Conservation (phyloP, 2,888 invertebrate species). For the Orthosia gothica region DNA sequence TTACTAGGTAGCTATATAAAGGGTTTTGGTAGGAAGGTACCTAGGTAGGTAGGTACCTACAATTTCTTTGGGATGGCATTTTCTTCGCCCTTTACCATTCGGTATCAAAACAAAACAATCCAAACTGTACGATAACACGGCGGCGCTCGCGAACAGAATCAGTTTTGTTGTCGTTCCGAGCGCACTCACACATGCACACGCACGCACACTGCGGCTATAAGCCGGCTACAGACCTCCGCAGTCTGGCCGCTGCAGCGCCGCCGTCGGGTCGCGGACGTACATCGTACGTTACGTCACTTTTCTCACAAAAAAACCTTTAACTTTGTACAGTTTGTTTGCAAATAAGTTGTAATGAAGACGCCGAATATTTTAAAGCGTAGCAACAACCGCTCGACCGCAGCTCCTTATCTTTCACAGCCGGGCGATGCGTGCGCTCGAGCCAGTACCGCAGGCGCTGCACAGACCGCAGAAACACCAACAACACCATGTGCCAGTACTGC, state of each 20-base stretch:
- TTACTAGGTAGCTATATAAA: too few species aligned
- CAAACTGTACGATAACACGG: too few species aligned
- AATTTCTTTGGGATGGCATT: background rate
- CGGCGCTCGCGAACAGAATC: too few species aligned
- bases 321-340: slow-evolving; percentile 1
- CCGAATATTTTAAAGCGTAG: background rate
- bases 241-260: slow-evolving; percentile 28
- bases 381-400: background rate
- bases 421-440: background rate
- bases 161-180: too few species aligned
- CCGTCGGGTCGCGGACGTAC: slow-evolving; percentile 25
- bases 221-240: slow-evolving; percentile 53
- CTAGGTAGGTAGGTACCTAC: background rate
- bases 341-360: background rate
- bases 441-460: too few species aligned
- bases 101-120: background rate
- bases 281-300: background rate
- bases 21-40: too few species aligned
- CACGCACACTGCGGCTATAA: slow-evolving; percentile 51
- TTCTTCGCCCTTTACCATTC: background rate
- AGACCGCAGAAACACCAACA: too few species aligned
- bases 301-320: background rate
- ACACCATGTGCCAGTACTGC: too few species aligned
- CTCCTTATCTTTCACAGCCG: background rate
- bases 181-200: slow-evolving; percentile 13